Conservation (phyloP, 2,113 vertebrate species). For the Columbina picui region DNA sequence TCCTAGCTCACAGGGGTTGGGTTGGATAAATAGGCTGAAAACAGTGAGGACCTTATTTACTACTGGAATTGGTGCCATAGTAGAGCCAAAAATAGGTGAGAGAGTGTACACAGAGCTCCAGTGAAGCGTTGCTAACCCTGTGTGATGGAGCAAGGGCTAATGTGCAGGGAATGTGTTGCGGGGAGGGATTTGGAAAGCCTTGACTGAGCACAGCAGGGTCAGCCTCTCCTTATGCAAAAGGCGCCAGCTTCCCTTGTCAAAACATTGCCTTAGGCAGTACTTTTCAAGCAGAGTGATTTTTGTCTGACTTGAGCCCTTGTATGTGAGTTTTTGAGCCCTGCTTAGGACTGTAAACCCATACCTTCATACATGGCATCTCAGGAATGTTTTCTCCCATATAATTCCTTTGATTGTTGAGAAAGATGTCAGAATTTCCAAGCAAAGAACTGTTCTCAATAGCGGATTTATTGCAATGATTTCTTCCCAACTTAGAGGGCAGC, state of each 20-base stretch:
- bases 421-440: no score
- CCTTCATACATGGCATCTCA: not conserved
- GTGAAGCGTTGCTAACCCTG: not conserved
- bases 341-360: not conserved
- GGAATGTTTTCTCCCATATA: no score
- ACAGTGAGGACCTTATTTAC: not conserved
- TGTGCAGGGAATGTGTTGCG: accelerated
- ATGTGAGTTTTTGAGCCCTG: not conserved
- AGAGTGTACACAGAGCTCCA: not conserved
- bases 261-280: not conserved
- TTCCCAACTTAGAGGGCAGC: no score
- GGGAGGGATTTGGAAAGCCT: not conserved
- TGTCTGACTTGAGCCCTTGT: not conserved
- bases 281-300: not conserved
- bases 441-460: no score
- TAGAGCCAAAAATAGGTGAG: not conserved
- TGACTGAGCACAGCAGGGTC: not conserved
- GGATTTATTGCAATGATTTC: no score
- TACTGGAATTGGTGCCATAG: not conserved
- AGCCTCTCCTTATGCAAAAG: not conserved
- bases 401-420: no score
- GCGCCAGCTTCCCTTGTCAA: not conserved
- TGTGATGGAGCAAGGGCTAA: not conserved
- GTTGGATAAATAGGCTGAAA: not conserved
- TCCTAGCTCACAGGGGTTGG: not conserved